Conservation (phyloP, 2,888 invertebrate species). For the Ophion ellenae region DNA sequence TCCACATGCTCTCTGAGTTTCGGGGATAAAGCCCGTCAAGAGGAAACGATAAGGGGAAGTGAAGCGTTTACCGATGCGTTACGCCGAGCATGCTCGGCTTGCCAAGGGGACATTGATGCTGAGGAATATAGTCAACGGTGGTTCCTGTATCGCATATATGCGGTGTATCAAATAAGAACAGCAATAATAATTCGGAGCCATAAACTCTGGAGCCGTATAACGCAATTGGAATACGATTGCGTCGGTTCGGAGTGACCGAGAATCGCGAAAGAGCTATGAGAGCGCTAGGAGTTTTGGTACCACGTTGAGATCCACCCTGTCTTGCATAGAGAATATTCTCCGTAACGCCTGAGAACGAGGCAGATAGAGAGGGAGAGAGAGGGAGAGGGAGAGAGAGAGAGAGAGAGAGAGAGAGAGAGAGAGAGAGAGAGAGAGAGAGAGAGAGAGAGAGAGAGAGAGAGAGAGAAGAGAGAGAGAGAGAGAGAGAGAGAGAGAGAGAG, state of each 20-base stretch:
- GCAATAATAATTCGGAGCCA: slow-evolving; percentile 65
- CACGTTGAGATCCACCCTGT: slow-evolving; percentile 34
- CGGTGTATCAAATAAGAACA: slow-evolving; percentile 40
- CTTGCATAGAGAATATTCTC: slow-evolving; percentile 59
- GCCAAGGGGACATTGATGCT: slow-evolving; percentile 29
- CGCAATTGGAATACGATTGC: slow-evolving; percentile 68
- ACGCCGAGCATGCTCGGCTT: slow-evolving; percentile 60
- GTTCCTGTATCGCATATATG: slow-evolving; percentile 25
- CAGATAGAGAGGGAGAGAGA: neutral
- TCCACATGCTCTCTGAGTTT: slow-evolving; percentile 21
- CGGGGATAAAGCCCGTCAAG: slow-evolving; percentile 64
- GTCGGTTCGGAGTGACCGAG: slow-evolving; percentile 54
- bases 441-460: slow-evolving; percentile 5
- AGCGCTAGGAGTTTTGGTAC: slow-evolving; percentile 44
- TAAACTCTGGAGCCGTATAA: slow-evolving; percentile 63
- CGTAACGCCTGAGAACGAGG: slow-evolving; percentile 7
- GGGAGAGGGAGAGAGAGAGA: slow-evolving; percentile 11
- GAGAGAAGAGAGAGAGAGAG: neutral
- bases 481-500: slow-evolving; percentile 5
- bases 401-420: slow-evolving; percentile 7
- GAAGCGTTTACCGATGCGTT: slow-evolving; percentile 73
- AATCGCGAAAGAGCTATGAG: slow-evolving; percentile 35
- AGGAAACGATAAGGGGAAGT: slow-evolving; percentile 70
- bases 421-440: slow-evolving; percentile 7
- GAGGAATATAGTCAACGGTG: slow-evolving; percentile 6